Conservation (phyloP, 2,888 invertebrate genomes). For the Acrobeloides nanus region DNA sequence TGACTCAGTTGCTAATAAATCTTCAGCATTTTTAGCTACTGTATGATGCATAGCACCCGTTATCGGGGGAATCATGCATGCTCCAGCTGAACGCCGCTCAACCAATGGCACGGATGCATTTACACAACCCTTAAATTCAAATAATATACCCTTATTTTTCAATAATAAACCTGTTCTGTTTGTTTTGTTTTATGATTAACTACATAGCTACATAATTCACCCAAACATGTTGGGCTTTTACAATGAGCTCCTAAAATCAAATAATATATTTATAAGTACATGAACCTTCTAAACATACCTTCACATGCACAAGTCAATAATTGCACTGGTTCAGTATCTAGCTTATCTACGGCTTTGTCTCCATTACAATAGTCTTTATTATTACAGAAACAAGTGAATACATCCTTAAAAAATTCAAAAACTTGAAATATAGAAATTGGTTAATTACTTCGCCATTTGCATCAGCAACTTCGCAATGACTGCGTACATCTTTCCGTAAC, state of each 20-base stretch:
- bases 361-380: conserved; percentile 43
- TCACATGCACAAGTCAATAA: conserved; percentile 18
- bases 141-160: too few species aligned
- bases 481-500: conserved; percentile 34
- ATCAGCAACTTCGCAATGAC: conserved; percentile 41
- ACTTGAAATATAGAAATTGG: conserved; percentile 10
- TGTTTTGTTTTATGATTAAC: conserved; percentile 38
- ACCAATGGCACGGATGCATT: conserved; percentile 48
- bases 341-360: conserved; percentile 19
- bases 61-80: conserved; percentile 47
- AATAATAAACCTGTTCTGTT: conserved; percentile 32
- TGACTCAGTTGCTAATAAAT: conserved; percentile 40
- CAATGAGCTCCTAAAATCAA: conserved; percentile 38
- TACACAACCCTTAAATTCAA: conserved; percentile 41
- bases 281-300: neutral
- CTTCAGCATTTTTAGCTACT: conserved; percentile 38
- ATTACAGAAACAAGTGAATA: conserved; percentile 51
- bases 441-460: conserved; percentile 13
- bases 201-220: conserved; percentile 49
- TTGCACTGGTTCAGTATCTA: conserved; percentile 37
- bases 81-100: conserved; percentile 44
- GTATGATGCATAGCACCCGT: conserved; percentile 52
- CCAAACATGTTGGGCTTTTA: conserved; percentile 34
- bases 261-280: neutral
- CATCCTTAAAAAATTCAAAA: conserved; percentile 25